phyloP scores from a whole-genome alignment of 2,888 invertebrate genomes.

The Proisotoma minuta region DNA sequence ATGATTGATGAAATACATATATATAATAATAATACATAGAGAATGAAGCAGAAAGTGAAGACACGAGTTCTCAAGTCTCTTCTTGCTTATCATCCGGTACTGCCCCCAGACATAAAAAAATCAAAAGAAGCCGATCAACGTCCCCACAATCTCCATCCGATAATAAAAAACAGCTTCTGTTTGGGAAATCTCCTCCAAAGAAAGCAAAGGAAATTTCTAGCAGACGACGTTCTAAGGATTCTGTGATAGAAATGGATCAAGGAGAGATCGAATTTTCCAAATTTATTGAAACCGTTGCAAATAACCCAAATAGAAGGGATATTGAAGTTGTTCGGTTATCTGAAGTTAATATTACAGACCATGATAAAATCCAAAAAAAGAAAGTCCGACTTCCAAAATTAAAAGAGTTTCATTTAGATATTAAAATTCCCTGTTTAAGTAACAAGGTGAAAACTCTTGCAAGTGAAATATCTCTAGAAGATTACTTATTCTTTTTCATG shows the following conservation, averaged over 20 bases:
- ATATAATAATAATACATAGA: neutral
- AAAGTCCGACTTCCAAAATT: conserved; percentile 22
- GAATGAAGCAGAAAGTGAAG: conserved; percentile 8
- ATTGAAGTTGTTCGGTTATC: conserved; percentile 16
- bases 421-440: conserved; percentile 11
- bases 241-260: neutral
- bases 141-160: neutral
- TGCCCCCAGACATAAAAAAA: neutral
- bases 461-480: conserved; percentile 9
- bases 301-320: neutral
- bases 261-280: conserved; percentile 7
- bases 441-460: neutral
- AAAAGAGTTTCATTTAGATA: conserved; percentile 23
- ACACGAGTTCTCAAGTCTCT: conserved; percentile 1
- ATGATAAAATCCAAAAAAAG: neutral
- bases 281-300: conserved; percentile 5
- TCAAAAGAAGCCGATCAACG: neutral
- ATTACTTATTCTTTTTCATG: conserved; percentile 17
- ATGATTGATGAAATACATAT: too few relatives aligned
- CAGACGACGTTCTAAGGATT: neutral
- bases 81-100: neutral
- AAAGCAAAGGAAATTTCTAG: neutral
- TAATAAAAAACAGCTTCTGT: neutral
- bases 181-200: neutral
- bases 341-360: conserved; percentile 18